Conservation (phyloP, 1,140 invertebrate genomes). For the Chrysopa pallens region DNA sequence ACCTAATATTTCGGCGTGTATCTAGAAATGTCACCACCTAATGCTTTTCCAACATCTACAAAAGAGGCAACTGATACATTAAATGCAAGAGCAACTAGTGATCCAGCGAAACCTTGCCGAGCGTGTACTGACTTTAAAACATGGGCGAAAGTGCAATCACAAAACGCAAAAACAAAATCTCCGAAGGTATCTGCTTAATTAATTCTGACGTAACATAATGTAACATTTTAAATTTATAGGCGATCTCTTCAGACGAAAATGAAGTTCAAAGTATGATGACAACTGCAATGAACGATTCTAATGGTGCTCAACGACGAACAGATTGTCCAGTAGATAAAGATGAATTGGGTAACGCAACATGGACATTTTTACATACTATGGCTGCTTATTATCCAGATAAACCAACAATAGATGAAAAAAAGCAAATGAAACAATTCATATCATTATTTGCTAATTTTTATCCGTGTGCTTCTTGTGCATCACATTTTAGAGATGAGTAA, state of each 20-base stretch:
- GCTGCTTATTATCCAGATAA: constrained; percentile 86
- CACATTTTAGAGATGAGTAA: constrained; percentile 73
- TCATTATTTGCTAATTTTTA: constrained; percentile 79
- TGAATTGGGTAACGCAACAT: constrained; percentile 55
- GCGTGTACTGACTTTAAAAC: constrained; percentile 54
- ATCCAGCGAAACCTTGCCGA: constrained; percentile 33
- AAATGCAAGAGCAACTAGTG: background rate
- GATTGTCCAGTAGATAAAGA: constrained; percentile 66
- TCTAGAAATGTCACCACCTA: too few relatives aligned
- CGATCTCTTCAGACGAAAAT: background rate
- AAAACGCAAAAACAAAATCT: constrained; percentile 21
- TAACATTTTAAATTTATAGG: background rate
- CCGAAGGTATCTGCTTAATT: background rate
- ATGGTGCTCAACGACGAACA: constrained; percentile 8
- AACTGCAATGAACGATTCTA: background rate
- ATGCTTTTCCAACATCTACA: too few relatives aligned
- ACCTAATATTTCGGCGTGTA: background rate
- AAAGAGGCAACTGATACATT: background rate
- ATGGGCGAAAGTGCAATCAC: constrained; percentile 45
- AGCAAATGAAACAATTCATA: constrained; percentile 70
- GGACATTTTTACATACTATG: constrained; percentile 93
- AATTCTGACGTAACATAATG: background rate
- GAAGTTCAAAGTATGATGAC: background rate
- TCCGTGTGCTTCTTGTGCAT: constrained; percentile 84
- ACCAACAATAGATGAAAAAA: constrained; percentile 51